Conservation (phyloP, 1,140 invertebrate species). For the Pseudachorutes palmiensis region DNA sequence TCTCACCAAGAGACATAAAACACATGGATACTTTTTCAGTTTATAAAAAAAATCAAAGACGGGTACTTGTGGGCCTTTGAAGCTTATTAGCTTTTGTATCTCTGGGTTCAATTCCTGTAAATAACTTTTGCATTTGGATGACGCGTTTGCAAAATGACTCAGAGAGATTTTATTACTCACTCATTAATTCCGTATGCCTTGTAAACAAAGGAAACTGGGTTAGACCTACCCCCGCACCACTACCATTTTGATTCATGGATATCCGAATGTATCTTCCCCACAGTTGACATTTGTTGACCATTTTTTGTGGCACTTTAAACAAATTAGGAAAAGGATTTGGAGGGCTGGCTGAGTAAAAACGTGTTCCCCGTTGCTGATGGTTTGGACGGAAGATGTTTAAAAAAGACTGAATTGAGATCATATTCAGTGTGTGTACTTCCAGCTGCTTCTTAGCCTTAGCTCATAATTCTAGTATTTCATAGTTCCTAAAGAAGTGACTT, state of each 20-base stretch:
- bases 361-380: background rate
- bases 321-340: constrained; percentile 2
- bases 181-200: too few relatives aligned
- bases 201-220: too few relatives aligned
- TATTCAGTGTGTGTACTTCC: background rate
- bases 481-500: background rate
- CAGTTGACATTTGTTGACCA: constrained; percentile 36
- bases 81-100: too few relatives aligned
- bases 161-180: too few relatives aligned
- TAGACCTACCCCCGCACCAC: too few relatives aligned
- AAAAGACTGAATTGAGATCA: background rate
- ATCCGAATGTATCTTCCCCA: too few relatives aligned
- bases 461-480: constrained; percentile 1
- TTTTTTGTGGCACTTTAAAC: constrained; percentile 20
- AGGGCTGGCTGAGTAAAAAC: constrained; percentile 4
- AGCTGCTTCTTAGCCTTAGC: background rate
- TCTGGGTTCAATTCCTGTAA: too few relatives aligned
- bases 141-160: too few relatives aligned
- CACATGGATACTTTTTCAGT: background rate
- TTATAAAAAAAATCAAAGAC: background rate
- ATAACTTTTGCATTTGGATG: too few relatives aligned
- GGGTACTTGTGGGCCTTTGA: too few relatives aligned
- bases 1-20: background rate
- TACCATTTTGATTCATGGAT: too few relatives aligned
- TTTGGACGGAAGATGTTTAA: background rate